Evolutionary conservation across 2,888 invertebrate genomes (phyloP), one percentile per base, ranked within the genome.

Genomic region (Dysmachus trigonus): DNA sequence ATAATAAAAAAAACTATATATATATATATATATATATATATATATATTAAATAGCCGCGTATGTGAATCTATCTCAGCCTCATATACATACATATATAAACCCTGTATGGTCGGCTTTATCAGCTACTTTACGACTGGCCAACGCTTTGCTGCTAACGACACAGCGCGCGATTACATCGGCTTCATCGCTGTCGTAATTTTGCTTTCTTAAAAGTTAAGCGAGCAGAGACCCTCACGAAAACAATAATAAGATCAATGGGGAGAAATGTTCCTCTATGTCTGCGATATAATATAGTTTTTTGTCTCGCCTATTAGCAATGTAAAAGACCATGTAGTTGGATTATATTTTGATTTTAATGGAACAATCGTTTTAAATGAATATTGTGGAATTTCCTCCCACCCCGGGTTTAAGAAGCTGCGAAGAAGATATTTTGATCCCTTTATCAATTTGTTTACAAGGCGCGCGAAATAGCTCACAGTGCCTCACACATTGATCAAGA

Each of bases 191-290:
- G 35, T 82, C 62, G 82, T 82, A 82, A 82, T 82, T 79, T 82
- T 82, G n/a, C 62, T 82, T 53, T 62, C 62, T 62, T 62, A 62
- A 51, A 79, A 47, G n/a, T n/a, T n/a, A 47, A 47, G n/a, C n/a
- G 77, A 51, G 51, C 18, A 51, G 10, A 30, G 31, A 18, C 38
- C 38, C 5, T 18, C 6, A 47, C 2, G 41, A 79, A 71, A 41
- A 82, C n/a, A 82, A 33, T 47, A 82, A 62, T 82, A 6, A 82
- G 82, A 82, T 82, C 82, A 82, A 33, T 62, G 62, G 82, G n/a
- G 38, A 35, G 82, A 35, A 73, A 35, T 73, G n/a, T 3, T 33
- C 22, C 62, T 18, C 22, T 18, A 8, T 10, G 62, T 31, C 10
- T 53, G 71, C 30, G 79, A 73, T 73, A 22, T 6, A 22, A 22